These are phyloP conservation scores for Pocillopora verrucosa DNA, from an alignment of 64 coral and sea anemone genomes.

Conservation along the genomic window DNA sequence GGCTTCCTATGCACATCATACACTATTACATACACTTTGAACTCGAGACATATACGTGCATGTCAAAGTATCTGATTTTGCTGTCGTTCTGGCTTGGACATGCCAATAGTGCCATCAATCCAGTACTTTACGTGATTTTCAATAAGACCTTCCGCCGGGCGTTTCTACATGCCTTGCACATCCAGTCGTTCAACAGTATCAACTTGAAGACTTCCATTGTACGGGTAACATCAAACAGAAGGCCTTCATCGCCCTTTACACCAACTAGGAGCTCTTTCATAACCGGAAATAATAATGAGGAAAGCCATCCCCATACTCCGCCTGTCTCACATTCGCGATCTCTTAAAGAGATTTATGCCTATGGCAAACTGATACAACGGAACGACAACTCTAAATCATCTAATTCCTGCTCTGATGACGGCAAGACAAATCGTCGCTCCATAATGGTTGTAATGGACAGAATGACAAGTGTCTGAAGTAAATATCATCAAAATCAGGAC, in stretches of 20 bases:
- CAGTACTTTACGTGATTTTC: constrained; percentile 79
- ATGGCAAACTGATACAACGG: not conserved
- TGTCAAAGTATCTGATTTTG: constrained; percentile 38
- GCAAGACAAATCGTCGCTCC: not conserved
- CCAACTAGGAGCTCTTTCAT: not conserved
- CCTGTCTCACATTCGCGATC: not conserved
- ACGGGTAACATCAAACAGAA: not conserved
- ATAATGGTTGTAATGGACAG: constrained; percentile 11
- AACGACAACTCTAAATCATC: constrained; percentile 5
- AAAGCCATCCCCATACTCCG: not conserved
- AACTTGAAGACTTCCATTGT: not conserved
- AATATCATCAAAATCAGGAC: not conserved
- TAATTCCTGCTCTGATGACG: not conserved
- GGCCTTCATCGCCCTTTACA: not conserved
- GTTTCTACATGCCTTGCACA: constrained; percentile 76
- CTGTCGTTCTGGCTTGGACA: constrained; percentile 80
- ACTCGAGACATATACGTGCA: constrained; percentile 25
- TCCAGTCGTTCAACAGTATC: constrained; percentile 39
- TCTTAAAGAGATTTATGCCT: not conserved
- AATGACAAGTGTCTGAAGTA: constrained; percentile 10
- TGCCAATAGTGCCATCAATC: constrained; percentile 81
- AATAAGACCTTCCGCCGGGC: constrained; percentile 90
- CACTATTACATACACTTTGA: constrained; percentile 89
- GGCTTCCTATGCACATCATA: constrained; percentile 71
- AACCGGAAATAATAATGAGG: not conserved